A percentile compares a stretch with the other conserved stretches of the same genome.
Evolutionary conservation across 1,140 invertebrate genomes (phyloP).

Genomic region (Aphis gossypii): DNA sequence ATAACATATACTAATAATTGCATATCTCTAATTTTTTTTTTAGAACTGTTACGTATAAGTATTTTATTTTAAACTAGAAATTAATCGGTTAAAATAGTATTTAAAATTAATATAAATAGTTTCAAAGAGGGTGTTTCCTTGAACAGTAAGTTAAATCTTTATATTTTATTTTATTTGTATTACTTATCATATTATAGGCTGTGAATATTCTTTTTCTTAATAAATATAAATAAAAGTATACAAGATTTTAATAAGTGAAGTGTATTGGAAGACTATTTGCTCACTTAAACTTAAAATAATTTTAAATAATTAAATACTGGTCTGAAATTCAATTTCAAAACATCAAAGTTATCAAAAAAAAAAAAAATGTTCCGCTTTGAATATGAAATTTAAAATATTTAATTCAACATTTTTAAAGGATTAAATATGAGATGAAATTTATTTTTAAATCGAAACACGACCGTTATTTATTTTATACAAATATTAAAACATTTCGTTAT

Average conservation of each 20-base stretch:
- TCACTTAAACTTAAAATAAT: not conserved
- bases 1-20: not conserved
- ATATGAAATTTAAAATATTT: not conserved
- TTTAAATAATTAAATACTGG: not conserved
- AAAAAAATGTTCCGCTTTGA: not conserved
- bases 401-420: not conserved
- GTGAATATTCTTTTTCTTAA: not conserved
- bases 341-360: not conserved
- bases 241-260: not conserved
- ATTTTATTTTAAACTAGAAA: not conserved
- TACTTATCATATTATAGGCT: not conserved
- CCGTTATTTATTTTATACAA: not conserved
- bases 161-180: not conserved
- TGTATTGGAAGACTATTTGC: not conserved
- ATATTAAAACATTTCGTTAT: not conserved
- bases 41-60: not conserved
- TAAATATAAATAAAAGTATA: not conserved
- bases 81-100: not conserved
- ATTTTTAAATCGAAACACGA: not conserved
- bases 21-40: not conserved
- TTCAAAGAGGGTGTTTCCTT: not conserved
- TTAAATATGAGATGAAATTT: not conserved
- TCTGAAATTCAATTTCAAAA: not conserved
- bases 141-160: not conserved
- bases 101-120: not conserved